Conservation (phyloP, 2,113 vertebrate genomes). For the Brevimyrus niger region DNA sequence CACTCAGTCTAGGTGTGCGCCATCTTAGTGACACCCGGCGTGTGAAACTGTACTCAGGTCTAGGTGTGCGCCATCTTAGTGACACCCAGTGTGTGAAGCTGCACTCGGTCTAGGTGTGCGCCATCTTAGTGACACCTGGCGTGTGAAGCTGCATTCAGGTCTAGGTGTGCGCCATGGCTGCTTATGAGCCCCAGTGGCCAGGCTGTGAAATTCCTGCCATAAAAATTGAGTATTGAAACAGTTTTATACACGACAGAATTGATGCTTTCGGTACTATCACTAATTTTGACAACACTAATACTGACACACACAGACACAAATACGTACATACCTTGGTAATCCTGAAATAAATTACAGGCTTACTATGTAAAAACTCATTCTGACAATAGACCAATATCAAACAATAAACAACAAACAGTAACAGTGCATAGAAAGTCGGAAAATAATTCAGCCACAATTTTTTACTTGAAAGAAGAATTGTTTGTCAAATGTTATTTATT, state of each 20-base stretch:
- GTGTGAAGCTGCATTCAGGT: no score
- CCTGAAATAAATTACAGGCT: neutral
- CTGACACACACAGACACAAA: no score
- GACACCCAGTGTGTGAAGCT: neutral
- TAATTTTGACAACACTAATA: neutral
- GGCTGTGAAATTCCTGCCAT: neutral
- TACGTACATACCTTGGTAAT: neutral
- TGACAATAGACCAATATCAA: neutral
- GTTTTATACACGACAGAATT: neutral
- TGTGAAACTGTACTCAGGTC: no score
- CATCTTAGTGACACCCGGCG: neutral
- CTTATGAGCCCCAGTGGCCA: neutral
- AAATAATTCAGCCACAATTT: neutral
- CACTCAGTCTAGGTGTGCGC: neutral
- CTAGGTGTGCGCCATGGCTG: neutral
- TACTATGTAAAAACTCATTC: neutral
- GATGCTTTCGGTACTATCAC: neutral
- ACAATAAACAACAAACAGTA: neutral
- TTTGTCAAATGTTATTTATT: neutral
- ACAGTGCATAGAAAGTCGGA: neutral
- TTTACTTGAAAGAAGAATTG: neutral
- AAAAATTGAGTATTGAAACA: neutral
- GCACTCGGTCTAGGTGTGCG: neutral
- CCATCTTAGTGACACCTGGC: neutral
- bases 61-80: neutral